Percentiles rank a stretch among this genome's conserved stretches.
Evolutionary conservation across 2,797 vertebrate genomes (phyloP).

Genomic region (Amblyopsis hoosieri): DNA sequence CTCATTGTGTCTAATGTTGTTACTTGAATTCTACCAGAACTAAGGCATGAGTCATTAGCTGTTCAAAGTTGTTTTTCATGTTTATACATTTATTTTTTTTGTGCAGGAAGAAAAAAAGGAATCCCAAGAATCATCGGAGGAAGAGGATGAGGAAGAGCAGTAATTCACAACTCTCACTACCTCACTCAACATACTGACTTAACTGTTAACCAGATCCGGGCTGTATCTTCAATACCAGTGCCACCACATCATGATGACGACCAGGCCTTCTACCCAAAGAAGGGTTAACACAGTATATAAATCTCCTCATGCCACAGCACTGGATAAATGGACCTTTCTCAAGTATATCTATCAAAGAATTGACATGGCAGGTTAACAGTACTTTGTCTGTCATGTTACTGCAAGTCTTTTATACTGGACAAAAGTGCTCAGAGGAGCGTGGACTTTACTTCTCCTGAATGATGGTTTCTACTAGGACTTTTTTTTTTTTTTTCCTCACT

Average conservation of each 20-base stretch:
- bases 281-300: conserved; percentile 67
- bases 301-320: conserved; percentile 78
- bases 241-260: conserved; percentile 70
- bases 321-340: conserved; percentile 81
- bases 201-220: conserved; percentile 80
- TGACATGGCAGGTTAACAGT: conserved; percentile 64
- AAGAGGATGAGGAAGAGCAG: conserved; percentile 87
- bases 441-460: conserved; percentile 46
- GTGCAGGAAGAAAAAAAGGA: conserved; percentile 88
- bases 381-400: conserved; percentile 71
- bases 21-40: conserved; percentile 16
- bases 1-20: conserved; percentile 12
- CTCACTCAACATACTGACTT: conserved; percentile 85
- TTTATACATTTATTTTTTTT: conserved; percentile 7
- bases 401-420: conserved; percentile 80
- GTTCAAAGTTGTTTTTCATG: conserved; percentile 18
- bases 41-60: conserved; percentile 39
- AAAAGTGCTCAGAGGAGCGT: conserved; percentile 63
- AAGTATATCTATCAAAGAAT: conserved; percentile 66
- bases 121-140: conserved; percentile 92
- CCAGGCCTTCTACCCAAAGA: conserved; percentile 56
- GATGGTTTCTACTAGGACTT: conserved; percentile 63
- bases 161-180: conserved; percentile 85
- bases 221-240: conserved; percentile 74
- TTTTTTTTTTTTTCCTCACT: conserved; percentile 36